Evolutionary conservation across 2,797 vertebrate species (phyloP).

Genomic region (Cynodonichthys magdalenae): DNA sequence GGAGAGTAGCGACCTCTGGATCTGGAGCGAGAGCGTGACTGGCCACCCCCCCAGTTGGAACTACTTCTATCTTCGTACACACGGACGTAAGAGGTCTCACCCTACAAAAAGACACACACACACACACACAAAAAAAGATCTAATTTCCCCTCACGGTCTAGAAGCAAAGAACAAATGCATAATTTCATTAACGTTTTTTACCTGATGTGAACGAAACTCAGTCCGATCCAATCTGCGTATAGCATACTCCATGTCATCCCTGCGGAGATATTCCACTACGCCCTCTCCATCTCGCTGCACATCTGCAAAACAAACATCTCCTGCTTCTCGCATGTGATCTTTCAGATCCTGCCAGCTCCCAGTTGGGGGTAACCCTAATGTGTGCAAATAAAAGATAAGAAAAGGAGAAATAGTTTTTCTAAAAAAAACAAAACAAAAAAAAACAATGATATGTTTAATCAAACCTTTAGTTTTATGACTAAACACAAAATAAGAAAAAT

Average conservation of each 20-base stretch:
- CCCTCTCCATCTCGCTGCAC: conserved; percentile 88
- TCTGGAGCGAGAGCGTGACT: conserved; percentile 90
- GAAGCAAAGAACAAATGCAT: not conserved
- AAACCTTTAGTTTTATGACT: not conserved
- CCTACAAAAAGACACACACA: conserved; percentile 47
- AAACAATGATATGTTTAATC: not conserved
- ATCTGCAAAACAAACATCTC: conserved; percentile 89
- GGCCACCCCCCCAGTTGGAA: conserved; percentile 77
- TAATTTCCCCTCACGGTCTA: not conserved
- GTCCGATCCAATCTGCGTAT: conserved; percentile 87
- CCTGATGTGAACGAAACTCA: conserved; percentile 88
- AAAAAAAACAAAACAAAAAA: not conserved
- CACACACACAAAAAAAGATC: not conserved
- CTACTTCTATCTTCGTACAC: conserved; percentile 87
- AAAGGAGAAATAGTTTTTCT: not conserved
- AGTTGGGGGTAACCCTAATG: conserved; percentile 84
- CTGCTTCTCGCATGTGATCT: conserved; percentile 89
- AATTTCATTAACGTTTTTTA: conserved; percentile 47
- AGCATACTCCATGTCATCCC: conserved; percentile 90
- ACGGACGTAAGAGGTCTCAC: conserved; percentile 89
- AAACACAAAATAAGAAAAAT: conserved; percentile 11
- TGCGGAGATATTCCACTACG: conserved; percentile 88
- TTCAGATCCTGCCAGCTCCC: conserved; percentile 95
- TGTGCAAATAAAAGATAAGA: not conserved
- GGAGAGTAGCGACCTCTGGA: conserved; percentile 91